These are phyloP conservation scores for Caenorhabditis angaria DNA, from an alignment of 2,888 invertebrate genomes.

Conservation along the genomic window DNA sequence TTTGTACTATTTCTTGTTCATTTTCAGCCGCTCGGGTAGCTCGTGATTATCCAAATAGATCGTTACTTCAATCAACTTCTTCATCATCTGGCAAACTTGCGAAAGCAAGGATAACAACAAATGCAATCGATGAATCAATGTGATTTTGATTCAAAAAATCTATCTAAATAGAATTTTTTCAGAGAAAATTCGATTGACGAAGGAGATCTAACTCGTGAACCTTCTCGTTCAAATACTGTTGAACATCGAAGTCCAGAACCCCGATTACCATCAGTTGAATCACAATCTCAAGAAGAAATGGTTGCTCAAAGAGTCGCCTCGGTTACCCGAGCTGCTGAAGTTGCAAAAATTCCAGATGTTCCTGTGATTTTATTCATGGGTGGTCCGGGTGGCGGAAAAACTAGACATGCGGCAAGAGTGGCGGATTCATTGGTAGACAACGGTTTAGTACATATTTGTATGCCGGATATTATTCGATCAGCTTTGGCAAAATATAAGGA, in stretches of 20 bases:
- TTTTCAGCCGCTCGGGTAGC: background rate
- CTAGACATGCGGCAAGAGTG: conserved; percentile 66
- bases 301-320: conserved; percentile 59
- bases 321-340: conserved; percentile 68
- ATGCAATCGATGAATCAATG: conserved; percentile 19
- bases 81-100: background rate
- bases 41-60: conserved; percentile 4
- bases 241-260: conserved; percentile 38
- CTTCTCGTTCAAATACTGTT: conserved; percentile 34
- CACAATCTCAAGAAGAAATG: conserved; percentile 15
- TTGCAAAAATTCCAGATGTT: conserved; percentile 67
- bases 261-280: conserved; percentile 6
- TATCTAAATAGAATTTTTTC: background rate
- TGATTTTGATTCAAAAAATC: background rate
- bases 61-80: conserved; percentile 3
- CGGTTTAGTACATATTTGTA: conserved; percentile 71
- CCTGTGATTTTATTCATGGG: conserved; percentile 72
- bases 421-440: conserved; percentile 43
- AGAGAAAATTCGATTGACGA: conserved; percentile 16
- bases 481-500: conserved; percentile 70
- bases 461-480: conserved; percentile 66
- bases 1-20: background rate
- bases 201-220: conserved; percentile 18
- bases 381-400: conserved; percentile 72
- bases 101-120: conserved; percentile 13